Evolutionary conservation across 2,113 vertebrate species (phyloP), one percentile per base, ranked within the genome.

Genomic region (Agelaius phoeniceus): DNA sequence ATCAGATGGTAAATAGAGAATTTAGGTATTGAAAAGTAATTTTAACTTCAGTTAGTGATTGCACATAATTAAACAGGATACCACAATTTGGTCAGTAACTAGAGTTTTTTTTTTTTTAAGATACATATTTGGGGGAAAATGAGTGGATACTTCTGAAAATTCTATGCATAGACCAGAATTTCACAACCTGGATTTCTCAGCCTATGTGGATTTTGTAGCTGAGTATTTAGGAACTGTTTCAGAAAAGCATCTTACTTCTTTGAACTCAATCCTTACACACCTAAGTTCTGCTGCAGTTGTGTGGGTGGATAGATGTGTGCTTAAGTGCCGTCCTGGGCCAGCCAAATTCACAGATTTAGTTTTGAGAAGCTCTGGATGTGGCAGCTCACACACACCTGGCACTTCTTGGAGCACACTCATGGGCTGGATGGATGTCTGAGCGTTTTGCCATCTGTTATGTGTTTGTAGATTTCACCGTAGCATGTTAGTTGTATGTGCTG

Each of bases 341-440:
- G 44, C 52, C 37, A 54, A 62, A 95, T 27, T 17, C 24, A 9
- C 31, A 51, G 69, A 35, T 35, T 61, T 58, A 20, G 30, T 88
- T 87, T 84, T 66, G 44, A 51, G 30, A 57, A 59, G 27, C 46
- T 55, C 18, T 73, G 61, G 14, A 22, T 0, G 2, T 48, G 67
- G 18, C 48, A 68, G 46, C 35, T 58, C 3, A 1, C 3, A 8
- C 35, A 31, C 2, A 3, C 20, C 59, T 73, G 17, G 35, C 39
- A 1, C 30, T 65, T 77, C 8, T 39, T 0, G 0, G 62, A 46
- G 33, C 27, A 28, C 0, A 9, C 15, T 58, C 37, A 4, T 1
- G 1, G 10, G 6, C 30, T 58, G 49, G 24, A 1, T 55, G 28
- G 28, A 9, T 58, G 15, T 52, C 30, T 19, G 22, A 44, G 9